These are phyloP conservation scores for Paramormyrops kingsleyae DNA, from an alignment of 2,113 vertebrate genomes.

Conservation along the genomic window DNA sequence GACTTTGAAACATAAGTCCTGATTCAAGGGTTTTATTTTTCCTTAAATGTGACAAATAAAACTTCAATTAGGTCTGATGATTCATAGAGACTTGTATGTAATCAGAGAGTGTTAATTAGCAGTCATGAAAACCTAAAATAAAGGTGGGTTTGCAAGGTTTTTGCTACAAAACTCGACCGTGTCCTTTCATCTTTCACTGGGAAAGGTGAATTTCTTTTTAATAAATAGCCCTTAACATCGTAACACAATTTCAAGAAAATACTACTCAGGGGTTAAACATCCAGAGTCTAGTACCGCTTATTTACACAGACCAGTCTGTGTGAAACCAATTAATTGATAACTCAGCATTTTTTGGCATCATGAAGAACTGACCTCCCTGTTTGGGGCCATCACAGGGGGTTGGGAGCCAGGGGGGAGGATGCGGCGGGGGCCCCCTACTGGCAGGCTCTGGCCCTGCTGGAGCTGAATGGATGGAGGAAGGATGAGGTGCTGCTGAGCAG, in stretches of 20 bases:
- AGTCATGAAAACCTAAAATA: background rate
- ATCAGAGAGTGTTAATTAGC: background rate
- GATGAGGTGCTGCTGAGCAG: constrained; percentile 91
- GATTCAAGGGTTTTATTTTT: no score
- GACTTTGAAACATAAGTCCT: no score
- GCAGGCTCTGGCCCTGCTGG: constrained; percentile 88
- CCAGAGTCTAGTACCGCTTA: background rate
- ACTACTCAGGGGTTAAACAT: background rate
- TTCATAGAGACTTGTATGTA: background rate
- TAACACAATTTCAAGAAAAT: background rate
- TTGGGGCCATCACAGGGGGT: constrained; percentile 72
- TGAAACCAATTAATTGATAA: background rate
- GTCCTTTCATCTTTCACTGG: background rate
- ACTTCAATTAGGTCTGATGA: background rate
- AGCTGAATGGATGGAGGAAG: constrained; percentile 95
- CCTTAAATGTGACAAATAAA: background rate
- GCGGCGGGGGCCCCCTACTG: constrained; percentile 81
- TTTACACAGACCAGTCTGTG: background rate
- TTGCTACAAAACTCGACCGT: background rate
- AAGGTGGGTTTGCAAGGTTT: background rate
- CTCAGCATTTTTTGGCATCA: background rate
- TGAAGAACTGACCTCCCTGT: constrained; percentile 73
- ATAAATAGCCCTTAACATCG: background rate
- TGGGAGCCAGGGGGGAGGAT: constrained; percentile 86
- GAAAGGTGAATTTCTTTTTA: background rate